Base-by-base conservation (phyloP, 2,113 vertebrate species). In the Psilopsiagon aymara region DNA sequence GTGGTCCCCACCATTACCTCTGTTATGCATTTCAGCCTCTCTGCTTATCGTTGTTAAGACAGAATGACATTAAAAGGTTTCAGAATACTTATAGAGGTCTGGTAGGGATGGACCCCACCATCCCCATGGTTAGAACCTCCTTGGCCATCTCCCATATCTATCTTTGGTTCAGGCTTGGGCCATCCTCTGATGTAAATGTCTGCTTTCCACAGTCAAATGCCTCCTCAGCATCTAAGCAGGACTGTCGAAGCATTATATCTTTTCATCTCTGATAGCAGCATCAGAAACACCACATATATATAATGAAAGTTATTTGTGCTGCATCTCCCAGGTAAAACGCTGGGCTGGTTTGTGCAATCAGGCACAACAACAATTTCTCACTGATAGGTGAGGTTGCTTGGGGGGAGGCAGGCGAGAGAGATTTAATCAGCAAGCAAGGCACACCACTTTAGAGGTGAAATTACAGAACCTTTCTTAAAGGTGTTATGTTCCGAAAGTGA, bases 261-360 rank as follows among this genome's bases (percentile, higher is more conserved):
- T 67, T 33, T 82, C 74, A 41, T 55, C 68, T 41, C 81, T 87
- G 90, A 91, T 47, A 83, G 81, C 77, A 64, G 85, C 71, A 24
- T 95, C 85, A 95, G 80, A 95, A 92, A 73, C 80, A 60, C 51
- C 13, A 41, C 53, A 39, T 46, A 4, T 64, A 83, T 94, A 73
- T 86, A 88, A 95, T 71, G 53, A 63, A 94, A 96, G 94, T 89
- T 94, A 93, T 96, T 94, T 96, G 95, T 91, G 94, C 71, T 87
- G 70, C 20, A 35, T 95, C 79, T 92, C 82, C 83, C 87, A 86
- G 95, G 95, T 82, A 76, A 94, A 85, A 95, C 83, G 33, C 92
- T 69, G 83, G 82, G 39, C 67, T 43, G 83, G 83, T 81, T 95
- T 94, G 96, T 95, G 94, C 96, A 95, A 88, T 93, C 94, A 90